Conservation (phyloP, 2,888 invertebrate species). For the Calliscelio sp. region DNA sequence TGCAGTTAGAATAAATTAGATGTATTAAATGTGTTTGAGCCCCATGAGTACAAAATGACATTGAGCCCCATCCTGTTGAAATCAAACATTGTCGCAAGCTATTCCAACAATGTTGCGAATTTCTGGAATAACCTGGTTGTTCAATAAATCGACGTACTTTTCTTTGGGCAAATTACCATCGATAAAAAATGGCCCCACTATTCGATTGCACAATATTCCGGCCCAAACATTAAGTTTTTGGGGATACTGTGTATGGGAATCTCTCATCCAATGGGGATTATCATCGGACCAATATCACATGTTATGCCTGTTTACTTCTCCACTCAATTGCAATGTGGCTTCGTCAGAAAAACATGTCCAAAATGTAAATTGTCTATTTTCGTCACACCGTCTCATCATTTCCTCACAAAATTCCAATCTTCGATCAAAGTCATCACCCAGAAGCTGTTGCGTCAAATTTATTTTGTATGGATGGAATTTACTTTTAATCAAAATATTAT, state of each 20-base stretch:
- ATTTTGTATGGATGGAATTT: slow-evolving; percentile 47
- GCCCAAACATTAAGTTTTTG: slow-evolving; percentile 36
- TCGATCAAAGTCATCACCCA: slow-evolving; percentile 30
- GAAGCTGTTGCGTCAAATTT: slow-evolving; percentile 20
- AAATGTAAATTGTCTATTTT: slow-evolving; percentile 29
- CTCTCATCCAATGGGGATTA: slow-evolving; percentile 31
- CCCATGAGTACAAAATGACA: no score
- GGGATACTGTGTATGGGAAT: slow-evolving; percentile 35
- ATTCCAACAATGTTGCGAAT: slow-evolving; percentile 22
- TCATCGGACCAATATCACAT: slow-evolving; percentile 37
- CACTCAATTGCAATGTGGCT: slow-evolving; percentile 32
- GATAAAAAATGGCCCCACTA: slow-evolving; percentile 29
- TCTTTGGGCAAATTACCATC: slow-evolving; percentile 16
- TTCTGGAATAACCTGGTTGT: slow-evolving; percentile 9
- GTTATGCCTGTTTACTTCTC: slow-evolving; percentile 18
- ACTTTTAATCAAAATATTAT: slow-evolving; percentile 16
- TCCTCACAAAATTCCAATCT: slow-evolving; percentile 15
- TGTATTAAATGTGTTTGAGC: no score
- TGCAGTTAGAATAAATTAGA: no score
- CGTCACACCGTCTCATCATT: slow-evolving; percentile 39
- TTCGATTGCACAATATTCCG: slow-evolving; percentile 6
- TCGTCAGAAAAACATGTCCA: slow-evolving; percentile 35
- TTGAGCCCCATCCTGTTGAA: slow-evolving; percentile 44
- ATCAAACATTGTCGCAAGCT: slow-evolving; percentile 44
- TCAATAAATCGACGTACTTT: slow-evolving; percentile 29